Evolutionary conservation across 2,113 vertebrate species (phyloP).

Genomic region (Catharus minimus): DNA sequence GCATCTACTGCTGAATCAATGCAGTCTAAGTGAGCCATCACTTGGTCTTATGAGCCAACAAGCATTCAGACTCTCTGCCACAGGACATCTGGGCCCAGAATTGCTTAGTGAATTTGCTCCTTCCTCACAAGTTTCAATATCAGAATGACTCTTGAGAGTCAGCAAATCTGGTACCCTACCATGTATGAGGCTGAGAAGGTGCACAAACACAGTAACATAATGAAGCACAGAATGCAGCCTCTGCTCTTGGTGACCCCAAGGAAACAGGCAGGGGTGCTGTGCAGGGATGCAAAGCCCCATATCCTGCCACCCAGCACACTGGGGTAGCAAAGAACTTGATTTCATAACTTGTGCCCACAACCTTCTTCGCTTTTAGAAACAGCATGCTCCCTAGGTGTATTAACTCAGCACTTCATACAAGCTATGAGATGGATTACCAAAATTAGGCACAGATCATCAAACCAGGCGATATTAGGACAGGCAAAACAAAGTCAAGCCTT

Average conservation of each 20-base stretch:
- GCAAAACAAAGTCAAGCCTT: not conserved
- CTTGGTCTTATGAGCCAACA: not conserved
- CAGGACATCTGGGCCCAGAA: not conserved
- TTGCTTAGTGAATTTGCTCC: not conserved
- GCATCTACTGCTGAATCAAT: not conserved
- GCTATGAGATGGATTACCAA: not conserved
- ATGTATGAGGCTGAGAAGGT: not conserved
- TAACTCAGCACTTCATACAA: not conserved
- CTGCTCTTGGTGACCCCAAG: not conserved
- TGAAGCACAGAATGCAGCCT: not conserved
- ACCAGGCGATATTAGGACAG: not conserved
- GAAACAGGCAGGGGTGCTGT: not conserved
- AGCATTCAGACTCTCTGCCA: not conserved
- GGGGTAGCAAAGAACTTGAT: not conserved
- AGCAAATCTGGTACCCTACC: not conserved
- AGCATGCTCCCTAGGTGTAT: not conserved
- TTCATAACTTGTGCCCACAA: not conserved
- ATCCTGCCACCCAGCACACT: fast-evolving
- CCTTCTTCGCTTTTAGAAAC: not conserved
- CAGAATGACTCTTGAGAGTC: not conserved
- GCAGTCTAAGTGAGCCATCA: fast-evolving
- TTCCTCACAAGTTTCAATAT: not conserved
- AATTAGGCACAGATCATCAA: not conserved
- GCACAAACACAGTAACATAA: not conserved
- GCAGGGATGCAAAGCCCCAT: not conserved